Evolutionary conservation across 2,797 vertebrate genomes (phyloP).

Genomic region (Gallinago stenura): DNA sequence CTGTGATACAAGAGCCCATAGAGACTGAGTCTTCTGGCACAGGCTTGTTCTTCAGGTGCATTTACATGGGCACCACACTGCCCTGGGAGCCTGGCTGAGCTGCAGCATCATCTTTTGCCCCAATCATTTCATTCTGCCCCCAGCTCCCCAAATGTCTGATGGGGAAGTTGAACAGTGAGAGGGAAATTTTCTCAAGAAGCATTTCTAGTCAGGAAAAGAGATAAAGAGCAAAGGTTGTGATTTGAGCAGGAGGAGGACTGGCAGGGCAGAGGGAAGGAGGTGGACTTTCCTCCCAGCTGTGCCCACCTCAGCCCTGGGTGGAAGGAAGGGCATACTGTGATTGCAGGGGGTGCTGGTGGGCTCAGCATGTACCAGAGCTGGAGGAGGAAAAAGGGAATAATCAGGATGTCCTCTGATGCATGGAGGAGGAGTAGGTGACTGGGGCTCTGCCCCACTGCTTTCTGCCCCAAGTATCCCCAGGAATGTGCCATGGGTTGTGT

Average conservation of each 20-base stretch:
- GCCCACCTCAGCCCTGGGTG: fast-evolving
- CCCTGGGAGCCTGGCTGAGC: not conserved
- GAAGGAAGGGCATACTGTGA: not conserved
- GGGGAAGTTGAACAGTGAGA: not conserved
- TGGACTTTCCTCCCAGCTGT: fast-evolving
- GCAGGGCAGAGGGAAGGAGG: not conserved
- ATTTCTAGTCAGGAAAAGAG: not conserved
- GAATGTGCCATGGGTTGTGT: not conserved
- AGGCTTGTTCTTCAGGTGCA: fast-evolving
- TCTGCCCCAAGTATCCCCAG: not conserved
- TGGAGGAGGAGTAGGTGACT: not conserved
- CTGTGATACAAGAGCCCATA: not conserved
- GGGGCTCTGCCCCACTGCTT: not conserved
- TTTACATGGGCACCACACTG: fast-evolving
- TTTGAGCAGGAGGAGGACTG: not conserved
- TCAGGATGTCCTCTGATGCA: not conserved
- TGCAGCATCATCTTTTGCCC: not conserved
- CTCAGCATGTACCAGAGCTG: not conserved
- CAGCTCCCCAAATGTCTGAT: not conserved
- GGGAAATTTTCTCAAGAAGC: fast-evolving
- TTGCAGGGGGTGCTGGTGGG: not conserved
- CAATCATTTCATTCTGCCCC: no score
- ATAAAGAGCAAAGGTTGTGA: not conserved
- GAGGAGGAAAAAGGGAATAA: not conserved
- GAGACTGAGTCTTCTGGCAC: not conserved